Base-by-base conservation (phyloP, 1,140 invertebrate genomes). In the Pectinophora gossypiella region DNA sequence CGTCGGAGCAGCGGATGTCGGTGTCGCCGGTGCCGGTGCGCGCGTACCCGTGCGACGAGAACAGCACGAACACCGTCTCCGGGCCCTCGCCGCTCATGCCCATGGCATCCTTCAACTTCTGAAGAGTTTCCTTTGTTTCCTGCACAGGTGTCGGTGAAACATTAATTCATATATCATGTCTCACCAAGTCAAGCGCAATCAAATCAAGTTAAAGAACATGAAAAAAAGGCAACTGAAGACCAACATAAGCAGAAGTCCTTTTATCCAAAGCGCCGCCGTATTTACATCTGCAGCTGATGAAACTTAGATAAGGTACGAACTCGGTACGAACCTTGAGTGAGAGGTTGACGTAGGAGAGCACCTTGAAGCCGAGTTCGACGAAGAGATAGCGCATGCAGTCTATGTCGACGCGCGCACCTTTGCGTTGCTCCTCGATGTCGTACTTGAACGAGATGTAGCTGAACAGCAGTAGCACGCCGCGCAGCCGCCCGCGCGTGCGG, bases 1-100 rank as follows among this genome's bases (percentile, higher is more conserved):
- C 88, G 68, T 92, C 90, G 42, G 59, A 62, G 42, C 78, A 80
- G 52, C 75, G 78, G 49, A 88, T 71, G 66, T 81, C 71, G 16
- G 71, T 78, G 64, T 86, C 83, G 53, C 62, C 52, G 21, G 53
- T 61, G 54, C 55, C 53, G 32, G 27, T 22, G 15, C 68, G 67
- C 66, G 71, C 71, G 68, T 85, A 74, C 6, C 87, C 87, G 70
- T 88, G 87, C 51, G 85, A 88, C 27, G 85, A 85, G 48, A 88
- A 77, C 68, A 88, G 78, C 4, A 87, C 61, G 68, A 88, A 88
- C 54, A 87, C 76, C 54, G 78, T 76, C 63, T 86, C 82, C 43
- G 60, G 56, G 18, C 67, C 69, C 49, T 50, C 59, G 3, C 47
- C 76, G 57, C 51, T 73, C 72, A 19, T 61, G 19, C 42, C 18